Base-by-base conservation (phyloP, 2,113 vertebrate genomes). In the Toxotes chatareus region DNA sequence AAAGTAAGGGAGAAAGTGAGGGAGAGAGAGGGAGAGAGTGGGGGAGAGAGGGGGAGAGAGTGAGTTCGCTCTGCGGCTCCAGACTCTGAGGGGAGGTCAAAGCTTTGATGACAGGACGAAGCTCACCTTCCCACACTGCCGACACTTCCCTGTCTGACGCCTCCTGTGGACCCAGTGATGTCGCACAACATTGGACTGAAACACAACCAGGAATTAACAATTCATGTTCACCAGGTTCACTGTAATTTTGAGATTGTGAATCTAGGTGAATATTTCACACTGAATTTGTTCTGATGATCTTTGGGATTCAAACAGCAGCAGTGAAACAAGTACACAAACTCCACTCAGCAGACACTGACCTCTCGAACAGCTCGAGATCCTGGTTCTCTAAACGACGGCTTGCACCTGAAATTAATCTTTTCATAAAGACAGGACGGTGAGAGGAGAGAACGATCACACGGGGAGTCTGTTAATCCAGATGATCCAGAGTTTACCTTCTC, bases 351-450 rank as follows among this genome's bases (percentile, higher is more conserved):
- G 38, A 42, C 27, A 89, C 91, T 93, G 80, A 99, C 98, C 96
- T 99, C 98, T 36, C 98, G 94, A 40, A 97, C 84, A 0, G 97
- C 97, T 85, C 98, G 96, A 51, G 96, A 97, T 57, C 97, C 97
- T 0, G 98, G 97, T 66, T 99, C 98, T 83, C 97, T 96, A 88
- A 99, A 99, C 21, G 97, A 98, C 0, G 98, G 98, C 84, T 99
- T 99, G 93, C 98, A 99, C 91, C 98, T 97, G 91, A 99, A 99
- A 91, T 97, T 99, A 78, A 99, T 99, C 98, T 99, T 93, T 75
- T 86, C 34, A 82, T 5, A 91, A 11, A 46, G 42, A 59, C 1
- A 11, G 68, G 12, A 51, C 7, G 0, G 0, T 0, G 60, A 78
- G 67, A 84, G 59, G 16, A 13, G 5, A 7, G 0, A 59, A 34